These are phyloP conservation scores for Neolamprologus variostigma DNA, from an alignment of 2,113 vertebrate genomes.

Conservation along the genomic window DNA sequence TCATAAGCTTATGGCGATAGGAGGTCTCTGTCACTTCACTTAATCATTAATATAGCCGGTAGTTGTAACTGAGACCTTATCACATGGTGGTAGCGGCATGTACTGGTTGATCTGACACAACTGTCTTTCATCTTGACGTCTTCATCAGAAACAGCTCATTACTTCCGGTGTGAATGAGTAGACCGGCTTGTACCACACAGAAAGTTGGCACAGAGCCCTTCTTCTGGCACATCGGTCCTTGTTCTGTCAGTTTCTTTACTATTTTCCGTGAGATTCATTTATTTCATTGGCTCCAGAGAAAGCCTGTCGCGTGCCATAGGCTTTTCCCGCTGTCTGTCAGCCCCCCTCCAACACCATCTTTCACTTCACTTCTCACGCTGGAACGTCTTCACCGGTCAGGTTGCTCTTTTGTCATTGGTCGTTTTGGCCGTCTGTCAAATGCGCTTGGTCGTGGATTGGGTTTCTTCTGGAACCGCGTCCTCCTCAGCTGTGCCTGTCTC, in stretches of 20 bases:
- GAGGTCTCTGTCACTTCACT: background rate
- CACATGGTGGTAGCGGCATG: background rate
- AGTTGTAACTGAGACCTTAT: background rate
- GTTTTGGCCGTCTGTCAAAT: background rate
- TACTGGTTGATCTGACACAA: background rate
- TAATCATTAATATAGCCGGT: background rate
- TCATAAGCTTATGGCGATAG: background rate
- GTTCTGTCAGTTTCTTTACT: background rate
- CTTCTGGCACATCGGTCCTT: background rate
- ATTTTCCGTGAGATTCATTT: constrained; percentile 25
- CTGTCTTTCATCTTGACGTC: background rate
- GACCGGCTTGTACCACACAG: background rate
- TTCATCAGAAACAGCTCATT: background rate
- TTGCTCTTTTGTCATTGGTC: constrained; percentile 21
- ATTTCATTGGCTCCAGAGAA: constrained; percentile 39
- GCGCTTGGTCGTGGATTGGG: constrained; percentile 33
- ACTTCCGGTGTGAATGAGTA: background rate
- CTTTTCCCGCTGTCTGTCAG: background rate
- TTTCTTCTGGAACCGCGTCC: background rate
- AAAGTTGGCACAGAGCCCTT: background rate
- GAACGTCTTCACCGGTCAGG: background rate
- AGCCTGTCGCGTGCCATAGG: background rate
- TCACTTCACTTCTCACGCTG: background rate
- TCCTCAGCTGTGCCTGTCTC: constrained; percentile 77
- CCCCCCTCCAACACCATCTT: background rate